Evolutionary conservation across 2,113 vertebrate species (phyloP), one percentile per base, ranked within the genome.

Genomic region (Pelecanus crispus): DNA sequence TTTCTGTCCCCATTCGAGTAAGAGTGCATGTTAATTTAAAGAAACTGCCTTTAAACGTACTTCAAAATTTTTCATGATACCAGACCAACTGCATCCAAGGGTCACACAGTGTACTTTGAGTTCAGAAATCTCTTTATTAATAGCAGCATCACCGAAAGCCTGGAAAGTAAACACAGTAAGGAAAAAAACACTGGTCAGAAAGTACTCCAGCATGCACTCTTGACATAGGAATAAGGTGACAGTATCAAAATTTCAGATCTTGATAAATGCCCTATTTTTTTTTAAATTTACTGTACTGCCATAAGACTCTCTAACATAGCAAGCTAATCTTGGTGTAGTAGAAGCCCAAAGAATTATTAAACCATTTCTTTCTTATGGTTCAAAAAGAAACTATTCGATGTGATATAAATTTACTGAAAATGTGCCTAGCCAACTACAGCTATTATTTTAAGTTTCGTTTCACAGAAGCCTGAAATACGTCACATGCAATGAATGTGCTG

Each of bases 121-220:
- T 8, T 98, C 98, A 56, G 97, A 98, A 83, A 98, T 98, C 95
- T 98, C 98, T 86, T 98, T 98, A 79, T 98, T 98, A 68, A 98
- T 98, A 81, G 98, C 98, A 59, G 97, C 97, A 91, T 98, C 98
- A 19, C 97, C 97, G 91, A 98, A 98, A 70, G 98, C 98, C 98
- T 98, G 93, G 24, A 81, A 85, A 66, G 34, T 3, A 96, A 95
- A 66, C 42, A 80, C 29, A 71, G 29, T 4, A 13, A 81, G 14
- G 12, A 3, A 52, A 65, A 75, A 63, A 4, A 3, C 6, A 36
- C 8, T 6, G 32, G 62, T 94, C 29, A 95, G 81, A 47, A 86
- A 82, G 6, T 4, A 26, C 5, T 77, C 11, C 24, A 45, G 66
- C 17, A 49, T 8, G 28, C 14, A 38, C 17, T 70, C 58, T 11